Evolutionary conservation across 2,797 vertebrate species (phyloP).

Genomic region (Scolopax rusticola): DNA sequence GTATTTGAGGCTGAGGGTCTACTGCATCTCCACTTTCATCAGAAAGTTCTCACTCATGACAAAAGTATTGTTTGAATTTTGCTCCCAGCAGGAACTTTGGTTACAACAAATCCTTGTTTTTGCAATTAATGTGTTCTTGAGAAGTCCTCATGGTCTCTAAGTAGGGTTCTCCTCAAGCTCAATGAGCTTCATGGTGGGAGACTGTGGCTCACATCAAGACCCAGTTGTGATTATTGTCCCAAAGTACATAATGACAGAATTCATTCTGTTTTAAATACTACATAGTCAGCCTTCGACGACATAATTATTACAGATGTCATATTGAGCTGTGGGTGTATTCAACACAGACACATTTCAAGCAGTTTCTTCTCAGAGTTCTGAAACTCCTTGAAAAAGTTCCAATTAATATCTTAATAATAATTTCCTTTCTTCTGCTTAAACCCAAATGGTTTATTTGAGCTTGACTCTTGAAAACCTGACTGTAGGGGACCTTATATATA

Average conservation of each 20-base stretch:
- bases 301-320: not conserved
- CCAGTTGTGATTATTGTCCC: fast-evolving
- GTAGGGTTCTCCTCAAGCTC: not conserved
- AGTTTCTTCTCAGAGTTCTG: slow-evolving; percentile 6
- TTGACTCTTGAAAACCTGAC: not conserved
- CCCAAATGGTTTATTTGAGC: not conserved
- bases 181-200: not conserved
- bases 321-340: not conserved
- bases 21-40: not conserved
- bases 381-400: not conserved
- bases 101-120: not conserved
- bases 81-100: not conserved
- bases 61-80: not conserved
- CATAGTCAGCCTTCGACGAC: not conserved
- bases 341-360: not conserved
- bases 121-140: not conserved
- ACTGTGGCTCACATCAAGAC: fast-evolving
- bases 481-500: not conserved
- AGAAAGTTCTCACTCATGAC: not conserved
- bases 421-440: not conserved
- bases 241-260: not conserved
- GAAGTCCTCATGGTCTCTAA: not conserved
- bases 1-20: not conserved
- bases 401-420: not conserved
- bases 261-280: not conserved